Base-by-base conservation (phyloP, 2,797 vertebrate species). In the Enteromius unitaeniatus region DNA sequence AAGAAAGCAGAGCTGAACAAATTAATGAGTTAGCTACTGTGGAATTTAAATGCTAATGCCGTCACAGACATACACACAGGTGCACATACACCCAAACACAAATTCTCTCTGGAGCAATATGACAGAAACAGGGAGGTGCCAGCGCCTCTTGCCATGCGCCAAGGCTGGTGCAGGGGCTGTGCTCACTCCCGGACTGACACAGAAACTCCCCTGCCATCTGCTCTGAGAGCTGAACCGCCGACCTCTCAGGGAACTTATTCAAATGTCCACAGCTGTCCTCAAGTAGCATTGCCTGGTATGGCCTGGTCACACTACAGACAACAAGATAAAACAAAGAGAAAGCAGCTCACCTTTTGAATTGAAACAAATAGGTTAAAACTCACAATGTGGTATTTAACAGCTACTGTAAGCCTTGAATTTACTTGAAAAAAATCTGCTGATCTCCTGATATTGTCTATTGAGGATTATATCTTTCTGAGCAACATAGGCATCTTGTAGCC, bases 191-290 rank as follows among this genome's bases (percentile, higher is more conserved):
- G 77, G 73, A 37, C 78, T 83, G 90, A 89, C 87, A 91, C 87
- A 82, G 60, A 85, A 84, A 88, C 86, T 90, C 88, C 86, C 89
- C 70, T 81, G 87, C 93, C 91, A 92, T 92, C 93, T 93, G 92
- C 89, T 89, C 84, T 8, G 79, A 84, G 79, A 75, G 65, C 62
- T 85, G 73, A 85, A 87, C 85, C 58, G 75, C 78, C 79, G 40
- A 90, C 90, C 86, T 87, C 87, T 83, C 78, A 68, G 65, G 84
- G 62, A 88, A 89, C 88, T 87, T 79, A 92, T 91, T 90, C 85
- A 89, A 86, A 88, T 88, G 77, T 68, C 65, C 85, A 79, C 89
- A 91, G 84, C 90, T 90, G 89, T 87, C 88, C 87, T 47, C 70
- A 62, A 80, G 64, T 79, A 87, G 85, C 64, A 64, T 64, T 81